Evolutionary conservation across 1,140 invertebrate species (phyloP).

Genomic region (Anastatus disparis): DNA sequence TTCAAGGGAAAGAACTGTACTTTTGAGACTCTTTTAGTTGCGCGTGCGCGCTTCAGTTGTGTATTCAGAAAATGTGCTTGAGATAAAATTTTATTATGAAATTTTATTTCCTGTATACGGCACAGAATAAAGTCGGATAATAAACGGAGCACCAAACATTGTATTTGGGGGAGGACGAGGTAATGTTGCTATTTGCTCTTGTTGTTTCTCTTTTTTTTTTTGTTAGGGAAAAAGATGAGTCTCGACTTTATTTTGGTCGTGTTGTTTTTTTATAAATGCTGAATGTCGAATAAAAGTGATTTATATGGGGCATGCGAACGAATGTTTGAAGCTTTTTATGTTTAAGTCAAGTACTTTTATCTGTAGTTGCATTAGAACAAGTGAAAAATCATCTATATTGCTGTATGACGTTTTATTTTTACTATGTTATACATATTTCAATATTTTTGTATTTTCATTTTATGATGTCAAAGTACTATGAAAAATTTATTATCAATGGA

Average conservation of each 20-base stretch:
- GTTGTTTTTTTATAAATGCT: slow-evolving; percentile 2
- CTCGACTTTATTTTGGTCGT: neutral
- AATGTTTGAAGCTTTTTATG: slow-evolving; percentile 13
- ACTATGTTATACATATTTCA: too few relatives aligned
- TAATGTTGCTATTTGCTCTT: neutral
- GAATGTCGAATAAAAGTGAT: slow-evolving; percentile 27
- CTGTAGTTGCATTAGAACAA: neutral
- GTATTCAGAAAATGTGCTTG: slow-evolving; percentile 11
- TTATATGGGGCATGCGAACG: neutral
- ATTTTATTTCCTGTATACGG: slow-evolving; percentile 17
- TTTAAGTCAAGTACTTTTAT: slow-evolving; percentile 1
- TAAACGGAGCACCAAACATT: slow-evolving; percentile 21
- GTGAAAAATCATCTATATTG: neutral
- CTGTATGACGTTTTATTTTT: too few relatives aligned
- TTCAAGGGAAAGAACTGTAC: slow-evolving; percentile 16
- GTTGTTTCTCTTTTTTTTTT: neutral
- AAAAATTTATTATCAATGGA: too few relatives aligned
- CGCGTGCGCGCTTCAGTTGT: neutral
- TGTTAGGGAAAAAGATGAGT: too few relatives aligned
- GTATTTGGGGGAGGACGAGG: too few relatives aligned
- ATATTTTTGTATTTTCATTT: too few relatives aligned
- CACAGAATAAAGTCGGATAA: slow-evolving; percentile 23
- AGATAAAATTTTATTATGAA: slow-evolving; percentile 26
- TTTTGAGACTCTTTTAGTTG: neutral
- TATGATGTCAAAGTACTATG: too few relatives aligned